These are phyloP conservation scores for Nannospalax galili DNA, from an alignment of 2,113 vertebrate species.

Conservation along the genomic window DNA sequence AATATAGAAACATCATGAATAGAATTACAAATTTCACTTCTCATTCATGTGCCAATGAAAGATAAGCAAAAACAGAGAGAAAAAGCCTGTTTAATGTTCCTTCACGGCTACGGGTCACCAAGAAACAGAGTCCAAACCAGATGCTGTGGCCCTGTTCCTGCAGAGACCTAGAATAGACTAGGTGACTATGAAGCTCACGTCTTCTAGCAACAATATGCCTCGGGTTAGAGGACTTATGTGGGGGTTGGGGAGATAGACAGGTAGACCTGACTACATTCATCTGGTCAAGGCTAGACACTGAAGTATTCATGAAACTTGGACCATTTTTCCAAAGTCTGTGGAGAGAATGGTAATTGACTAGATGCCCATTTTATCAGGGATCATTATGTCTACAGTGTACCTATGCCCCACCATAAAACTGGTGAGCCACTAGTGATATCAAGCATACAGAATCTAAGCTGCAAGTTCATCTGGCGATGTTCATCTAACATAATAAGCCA, in stretches of 20 bases:
- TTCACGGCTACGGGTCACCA: not conserved
- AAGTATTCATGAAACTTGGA: not conserved
- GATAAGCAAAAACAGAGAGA: not conserved
- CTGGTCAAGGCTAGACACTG: not conserved
- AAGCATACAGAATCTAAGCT: not conserved
- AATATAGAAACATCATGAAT: not conserved
- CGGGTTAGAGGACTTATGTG: not conserved
- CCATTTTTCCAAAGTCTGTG: not conserved
- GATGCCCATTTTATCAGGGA: not conserved
- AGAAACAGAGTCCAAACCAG: not conserved
- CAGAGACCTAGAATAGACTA: not conserved
- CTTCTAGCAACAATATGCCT: not conserved
- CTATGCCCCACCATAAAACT: not conserved
- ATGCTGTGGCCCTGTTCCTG: not conserved
- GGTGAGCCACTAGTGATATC: not conserved
- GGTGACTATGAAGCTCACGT: too few species aligned
- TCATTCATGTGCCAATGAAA: not conserved
- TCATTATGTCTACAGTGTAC: not conserved
- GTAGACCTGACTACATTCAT: not conserved
- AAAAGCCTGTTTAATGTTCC: not conserved
- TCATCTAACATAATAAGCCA: not conserved
- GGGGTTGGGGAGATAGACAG: not conserved
- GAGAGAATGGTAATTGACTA: not conserved
- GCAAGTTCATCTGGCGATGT: not conserved
- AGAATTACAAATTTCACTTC: not conserved